Evolutionary conservation across 2,797 vertebrate genomes (phyloP).

Genomic region (Cyclura pinguis): DNA sequence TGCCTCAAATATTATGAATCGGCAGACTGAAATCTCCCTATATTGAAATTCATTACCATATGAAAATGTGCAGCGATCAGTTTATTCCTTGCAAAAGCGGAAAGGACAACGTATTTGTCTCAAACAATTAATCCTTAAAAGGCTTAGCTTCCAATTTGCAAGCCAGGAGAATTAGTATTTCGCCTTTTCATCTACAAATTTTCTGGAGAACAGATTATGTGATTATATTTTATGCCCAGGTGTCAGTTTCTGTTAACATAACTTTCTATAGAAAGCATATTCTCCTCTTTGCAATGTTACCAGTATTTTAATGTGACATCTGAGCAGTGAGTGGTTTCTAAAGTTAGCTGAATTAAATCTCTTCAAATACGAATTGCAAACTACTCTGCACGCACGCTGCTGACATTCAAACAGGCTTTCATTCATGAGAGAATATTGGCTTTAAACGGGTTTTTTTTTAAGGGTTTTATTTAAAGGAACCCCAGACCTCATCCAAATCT

Average conservation of each 20-base stretch:
- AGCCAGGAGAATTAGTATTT: slow-evolving; percentile 37
- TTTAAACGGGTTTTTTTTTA: slow-evolving; percentile 1
- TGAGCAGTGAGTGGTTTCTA: slow-evolving; percentile 34
- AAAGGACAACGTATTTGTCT: slow-evolving; percentile 12
- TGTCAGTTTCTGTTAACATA: slow-evolving; percentile 53
- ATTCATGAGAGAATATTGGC: neutral
- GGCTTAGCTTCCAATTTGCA: slow-evolving; percentile 21
- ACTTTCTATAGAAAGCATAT: slow-evolving; percentile 31
- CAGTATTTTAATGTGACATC: slow-evolving; percentile 42
- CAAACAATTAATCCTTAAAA: slow-evolving; percentile 33
- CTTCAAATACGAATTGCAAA: slow-evolving; percentile 36
- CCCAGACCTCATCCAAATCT: neutral
- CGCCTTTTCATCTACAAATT: slow-evolving; percentile 23
- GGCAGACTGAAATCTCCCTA: neutral
- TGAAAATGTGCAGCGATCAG: neutral
- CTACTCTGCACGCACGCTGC: neutral
- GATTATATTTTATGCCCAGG: slow-evolving; percentile 37
- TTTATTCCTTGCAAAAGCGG: slow-evolving; percentile 4
- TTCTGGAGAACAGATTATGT: slow-evolving; percentile 37
- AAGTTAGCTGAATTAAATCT: slow-evolving; percentile 44
- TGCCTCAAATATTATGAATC: neutral
- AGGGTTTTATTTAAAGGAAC: slow-evolving; percentile 12
- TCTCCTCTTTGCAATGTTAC: neutral
- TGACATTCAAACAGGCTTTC: slow-evolving; percentile 16
- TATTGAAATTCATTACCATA: slow-evolving; percentile 21